phyloP scores from a whole-genome alignment of 2,888 invertebrate genomes.

The Nemapogon koenigi region DNA sequence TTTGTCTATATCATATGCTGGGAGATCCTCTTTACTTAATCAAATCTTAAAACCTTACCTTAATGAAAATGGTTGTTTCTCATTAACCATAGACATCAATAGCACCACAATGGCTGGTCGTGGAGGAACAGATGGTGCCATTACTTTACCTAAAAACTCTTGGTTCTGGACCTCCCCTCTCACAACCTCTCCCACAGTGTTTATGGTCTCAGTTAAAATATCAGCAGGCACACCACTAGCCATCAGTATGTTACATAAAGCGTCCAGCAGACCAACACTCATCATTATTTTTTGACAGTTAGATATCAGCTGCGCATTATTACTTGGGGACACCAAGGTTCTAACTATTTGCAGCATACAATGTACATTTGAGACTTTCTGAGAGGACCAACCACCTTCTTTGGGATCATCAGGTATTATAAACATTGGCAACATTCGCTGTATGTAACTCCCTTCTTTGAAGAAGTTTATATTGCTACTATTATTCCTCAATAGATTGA shows the following conservation, averaged over 20 bases:
- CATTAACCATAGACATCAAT: constrained; percentile 98
- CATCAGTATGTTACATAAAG: constrained; percentile 89
- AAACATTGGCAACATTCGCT: constrained; percentile 89
- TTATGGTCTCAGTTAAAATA: constrained; percentile 94
- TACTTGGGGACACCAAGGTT: constrained; percentile 92
- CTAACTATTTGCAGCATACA: constrained; percentile 90
- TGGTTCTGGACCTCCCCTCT: constrained; percentile 91
- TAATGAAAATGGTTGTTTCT: constrained; percentile 88
- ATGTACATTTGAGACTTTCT: constrained; percentile 94
- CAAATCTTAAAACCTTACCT: constrained; percentile 28
- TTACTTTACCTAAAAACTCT: constrained; percentile 86
- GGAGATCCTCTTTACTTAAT: background rate
- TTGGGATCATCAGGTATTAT: constrained; percentile 73
- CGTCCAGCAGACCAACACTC: constrained; percentile 69
- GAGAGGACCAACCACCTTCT: constrained; percentile 87
- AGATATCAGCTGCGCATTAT: constrained; percentile 81
- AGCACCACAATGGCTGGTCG: constrained; percentile 93
- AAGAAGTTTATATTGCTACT: constrained; percentile 98
- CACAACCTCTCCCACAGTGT: constrained; percentile 93
- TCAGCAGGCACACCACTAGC: constrained; percentile 96
- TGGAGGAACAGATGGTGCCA: constrained; percentile 93
- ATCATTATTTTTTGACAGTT: constrained; percentile 91
- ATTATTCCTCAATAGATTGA: constrained; percentile 94
- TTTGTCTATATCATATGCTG: background rate
- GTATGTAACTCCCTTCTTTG: constrained; percentile 96